Conservation (phyloP, 2,113 vertebrate genomes). For the Australoheros scitulus region DNA sequence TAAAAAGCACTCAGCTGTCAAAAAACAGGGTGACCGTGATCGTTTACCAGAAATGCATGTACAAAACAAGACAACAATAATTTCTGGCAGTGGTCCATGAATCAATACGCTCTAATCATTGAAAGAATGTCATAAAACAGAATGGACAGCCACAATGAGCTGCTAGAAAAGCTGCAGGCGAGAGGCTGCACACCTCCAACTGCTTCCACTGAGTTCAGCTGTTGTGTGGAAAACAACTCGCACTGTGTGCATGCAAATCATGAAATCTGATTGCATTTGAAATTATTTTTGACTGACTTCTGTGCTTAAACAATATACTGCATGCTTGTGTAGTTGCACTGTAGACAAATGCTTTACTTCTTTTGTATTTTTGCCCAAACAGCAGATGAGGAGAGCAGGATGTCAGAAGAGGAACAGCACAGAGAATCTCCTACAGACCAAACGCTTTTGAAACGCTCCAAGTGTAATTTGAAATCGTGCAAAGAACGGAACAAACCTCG, state of each 20-base stretch:
- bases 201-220: neutral
- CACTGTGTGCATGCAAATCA: neutral
- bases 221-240: neutral
- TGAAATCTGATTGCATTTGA: neutral
- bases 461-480: conserved; percentile 5
- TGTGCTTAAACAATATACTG: neutral
- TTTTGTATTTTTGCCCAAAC: neutral
- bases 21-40: neutral
- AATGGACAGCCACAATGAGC: neutral
- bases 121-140: neutral
- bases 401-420: neutral
- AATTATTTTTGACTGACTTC: neutral
- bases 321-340: neutral
- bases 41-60: neutral
- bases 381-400: neutral
- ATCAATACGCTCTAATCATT: neutral
- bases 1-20: neutral
- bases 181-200: neutral
- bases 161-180: neutral
- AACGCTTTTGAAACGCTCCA: neutral
- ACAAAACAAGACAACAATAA: neutral
- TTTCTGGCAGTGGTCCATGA: neutral
- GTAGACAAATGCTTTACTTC: conserved; percentile 1
- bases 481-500: neutral
- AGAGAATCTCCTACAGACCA: conserved; percentile 1